Base-by-base conservation (phyloP, 2,797 vertebrate species). In the Staurois parvus region DNA sequence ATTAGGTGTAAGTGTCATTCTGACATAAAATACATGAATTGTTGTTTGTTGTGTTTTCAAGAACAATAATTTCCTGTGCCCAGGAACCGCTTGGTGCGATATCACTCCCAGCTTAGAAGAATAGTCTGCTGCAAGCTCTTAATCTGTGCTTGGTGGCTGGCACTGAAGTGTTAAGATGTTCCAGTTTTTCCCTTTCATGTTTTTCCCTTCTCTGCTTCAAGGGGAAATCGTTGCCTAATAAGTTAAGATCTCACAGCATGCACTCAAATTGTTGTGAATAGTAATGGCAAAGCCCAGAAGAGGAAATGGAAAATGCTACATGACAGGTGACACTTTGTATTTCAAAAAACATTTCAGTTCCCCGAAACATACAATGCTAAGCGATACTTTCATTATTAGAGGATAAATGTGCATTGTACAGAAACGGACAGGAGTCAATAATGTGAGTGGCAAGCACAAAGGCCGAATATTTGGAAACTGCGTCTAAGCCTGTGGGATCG, bases 101-200 rank as follows among this genome's bases (percentile, higher is more conserved):
- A 87, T 87, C 85, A 79, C 80, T 73, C 75, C 80, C 40, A 87
- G 80, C 80, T 79, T 79, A 87, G 59, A 79, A 45, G 40, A 77
- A 87, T 69, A 87, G 70, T 83, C 59, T 66, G 34, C 80, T 79
- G 11, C 85, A 87, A 87, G 85, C 85, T 69, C 66, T 87, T 87
- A 87, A 87, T 87, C 85, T 87, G 75, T 56, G 76, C 78, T 79
- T 87, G 85, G 85, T 83, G 85, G 85, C 85, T 87, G 85, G 85
- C 80, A 87, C 85, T 66, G 75, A 76, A 78, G 75, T 82, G 81
- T 73, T 87, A 87, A 87, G 75, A 87, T 87, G 85, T 83, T 87
- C 85, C 85, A 87, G 72, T 87, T 87, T 87, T 81, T 79, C 64
- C 40, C 81, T 87, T 87, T 83, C 59, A 83, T 83, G 80, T 83